Evolutionary conservation across 1,140 invertebrate species (phyloP).

Genomic region (Listronotus oregonensis): DNA sequence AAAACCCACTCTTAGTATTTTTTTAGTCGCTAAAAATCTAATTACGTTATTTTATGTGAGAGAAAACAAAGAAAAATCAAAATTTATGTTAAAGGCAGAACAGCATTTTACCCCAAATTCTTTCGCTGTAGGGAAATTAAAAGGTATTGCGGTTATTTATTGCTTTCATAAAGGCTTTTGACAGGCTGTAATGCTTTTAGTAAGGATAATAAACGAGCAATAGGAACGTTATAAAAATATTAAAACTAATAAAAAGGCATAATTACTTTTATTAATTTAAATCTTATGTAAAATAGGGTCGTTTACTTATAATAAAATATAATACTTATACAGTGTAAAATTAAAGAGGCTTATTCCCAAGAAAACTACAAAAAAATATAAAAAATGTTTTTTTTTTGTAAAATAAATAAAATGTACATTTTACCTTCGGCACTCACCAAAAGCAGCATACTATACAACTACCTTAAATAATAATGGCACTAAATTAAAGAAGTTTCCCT

Average conservation of each 20-base stretch:
- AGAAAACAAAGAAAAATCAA: constrained; percentile 9
- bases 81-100: constrained; percentile 8
- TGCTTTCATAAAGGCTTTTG: constrained; percentile 1
- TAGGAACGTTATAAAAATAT: constrained; percentile 11
- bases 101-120: background rate
- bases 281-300: background rate
- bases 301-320: background rate
- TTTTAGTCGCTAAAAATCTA: background rate
- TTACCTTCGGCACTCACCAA: no score
- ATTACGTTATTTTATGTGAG: background rate
- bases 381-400: no score
- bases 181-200: constrained; percentile 7
- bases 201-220: constrained; percentile 5
- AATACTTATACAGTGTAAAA: no score
- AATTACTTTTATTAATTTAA: constrained; percentile 17
- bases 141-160: constrained; percentile 7
- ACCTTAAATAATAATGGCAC: no score
- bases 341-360: no score
- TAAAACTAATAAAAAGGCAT: constrained; percentile 3
- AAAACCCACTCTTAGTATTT: no score
- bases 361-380: no score
- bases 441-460: no score
- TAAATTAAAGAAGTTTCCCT: no score
- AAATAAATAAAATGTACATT: no score
- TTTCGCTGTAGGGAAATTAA: constrained; percentile 6